These are phyloP conservation scores for Stenoptilia bipunctidactyla DNA, from an alignment of 2,888 invertebrate species.

Conservation along the genomic window DNA sequence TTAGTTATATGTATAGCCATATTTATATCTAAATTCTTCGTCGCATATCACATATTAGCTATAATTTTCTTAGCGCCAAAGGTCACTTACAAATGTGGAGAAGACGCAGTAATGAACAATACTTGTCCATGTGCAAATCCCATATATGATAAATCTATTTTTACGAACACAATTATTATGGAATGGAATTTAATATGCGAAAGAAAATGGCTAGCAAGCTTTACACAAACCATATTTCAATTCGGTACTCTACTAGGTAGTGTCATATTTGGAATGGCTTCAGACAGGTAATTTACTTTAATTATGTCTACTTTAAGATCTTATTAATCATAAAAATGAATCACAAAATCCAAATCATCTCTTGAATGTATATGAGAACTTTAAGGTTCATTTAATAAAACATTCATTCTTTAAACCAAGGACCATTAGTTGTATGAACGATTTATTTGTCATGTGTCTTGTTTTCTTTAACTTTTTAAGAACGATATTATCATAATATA, in stretches of 20 bases:
- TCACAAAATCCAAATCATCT: no score
- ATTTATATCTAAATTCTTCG: constrained; percentile 53
- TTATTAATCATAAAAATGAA: no score
- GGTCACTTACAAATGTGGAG: constrained; percentile 33
- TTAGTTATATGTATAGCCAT: constrained; percentile 44
- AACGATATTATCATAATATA: no score
- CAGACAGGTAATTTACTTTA: constrained; percentile 84
- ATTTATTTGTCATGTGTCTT: no score
- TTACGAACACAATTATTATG: constrained; percentile 77
- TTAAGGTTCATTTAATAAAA: no score
- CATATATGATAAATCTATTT: constrained; percentile 74
- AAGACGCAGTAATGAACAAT: constrained; percentile 18
- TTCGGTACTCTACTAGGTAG: constrained; percentile 81
- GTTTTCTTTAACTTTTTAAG: no score
- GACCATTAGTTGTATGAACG: no score
- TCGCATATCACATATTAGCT: constrained; percentile 64
- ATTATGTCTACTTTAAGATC: no score
- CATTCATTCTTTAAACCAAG: no score
- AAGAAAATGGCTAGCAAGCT: constrained; percentile 72
- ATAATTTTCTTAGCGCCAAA: constrained; percentile 62
- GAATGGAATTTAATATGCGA: constrained; percentile 84
- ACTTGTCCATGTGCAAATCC: constrained; percentile 71
- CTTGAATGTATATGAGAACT: no score
- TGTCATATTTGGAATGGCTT: constrained; percentile 78
- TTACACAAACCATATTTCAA: constrained; percentile 83